A percentile compares a stretch with the other conserved stretches of the same genome.
Evolutionary conservation across 2,888 invertebrate species (phyloP).

Genomic region (Sturmia bella): DNA sequence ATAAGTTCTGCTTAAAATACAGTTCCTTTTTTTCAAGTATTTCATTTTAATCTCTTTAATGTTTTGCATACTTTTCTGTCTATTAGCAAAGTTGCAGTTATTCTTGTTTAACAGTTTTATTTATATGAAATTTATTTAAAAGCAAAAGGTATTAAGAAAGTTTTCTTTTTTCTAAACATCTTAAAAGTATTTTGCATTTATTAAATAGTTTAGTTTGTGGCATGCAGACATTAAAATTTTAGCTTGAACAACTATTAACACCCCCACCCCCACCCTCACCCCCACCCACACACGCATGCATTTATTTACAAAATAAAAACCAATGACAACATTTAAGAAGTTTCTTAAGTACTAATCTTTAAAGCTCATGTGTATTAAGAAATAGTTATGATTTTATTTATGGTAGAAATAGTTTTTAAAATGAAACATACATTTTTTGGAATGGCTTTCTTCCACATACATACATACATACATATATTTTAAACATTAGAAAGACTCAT

Average conservation of each 20-base stretch:
- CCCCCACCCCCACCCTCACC: too few relatives aligned
- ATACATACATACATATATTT: too few relatives aligned
- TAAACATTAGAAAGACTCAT: too few relatives aligned
- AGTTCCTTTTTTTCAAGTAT: slow-evolving; percentile 8
- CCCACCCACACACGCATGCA: neutral
- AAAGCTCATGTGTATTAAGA: neutral
- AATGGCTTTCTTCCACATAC: too few relatives aligned
- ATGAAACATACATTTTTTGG: neutral
- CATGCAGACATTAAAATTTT: slow-evolving; percentile 29
- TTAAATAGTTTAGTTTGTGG: slow-evolving; percentile 12
- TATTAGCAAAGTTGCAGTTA: neutral
- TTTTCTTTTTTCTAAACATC: slow-evolving; percentile 23
- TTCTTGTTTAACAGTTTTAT: slow-evolving; percentile 19
- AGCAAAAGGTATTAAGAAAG: neutral
- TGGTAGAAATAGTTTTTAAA: neutral
- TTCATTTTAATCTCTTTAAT: slow-evolving; percentile 9
- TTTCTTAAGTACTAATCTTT: slow-evolving; percentile 2
- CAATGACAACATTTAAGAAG: slow-evolving; percentile 14
- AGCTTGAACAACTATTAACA: slow-evolving; percentile 4
- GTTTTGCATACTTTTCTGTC: neutral
- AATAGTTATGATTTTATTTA: neutral
- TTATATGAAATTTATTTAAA: slow-evolving; percentile 7
- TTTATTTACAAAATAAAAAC: neutral
- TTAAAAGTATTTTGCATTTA: slow-evolving; percentile 34
- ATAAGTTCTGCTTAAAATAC: neutral